A percentile compares a stretch with the other conserved stretches of the same genome.
Evolutionary conservation across 92 coral and sea anemone genomes (phyloP).

Genomic region (Porites divaricata): DNA sequence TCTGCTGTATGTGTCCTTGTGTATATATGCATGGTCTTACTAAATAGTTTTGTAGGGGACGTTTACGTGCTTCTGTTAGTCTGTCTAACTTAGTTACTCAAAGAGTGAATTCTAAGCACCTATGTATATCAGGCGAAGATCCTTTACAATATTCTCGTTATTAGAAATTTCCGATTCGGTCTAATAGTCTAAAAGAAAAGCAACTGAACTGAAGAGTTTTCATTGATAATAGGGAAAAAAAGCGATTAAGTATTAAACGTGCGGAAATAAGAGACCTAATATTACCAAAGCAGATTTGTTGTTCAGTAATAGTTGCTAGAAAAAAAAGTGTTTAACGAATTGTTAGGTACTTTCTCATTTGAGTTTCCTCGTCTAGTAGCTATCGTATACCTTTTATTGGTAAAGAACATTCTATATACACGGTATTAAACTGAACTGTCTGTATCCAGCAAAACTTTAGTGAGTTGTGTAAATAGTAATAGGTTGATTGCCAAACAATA

Average conservation of each 20-base stretch:
- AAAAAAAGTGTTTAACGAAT: not conserved
- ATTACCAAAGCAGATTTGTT: not conserved
- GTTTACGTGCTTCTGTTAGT: no score
- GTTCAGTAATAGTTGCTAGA: not conserved
- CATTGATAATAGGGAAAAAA: not conserved
- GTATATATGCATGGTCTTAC: no score
- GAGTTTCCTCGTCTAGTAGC: no score
- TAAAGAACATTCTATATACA: slow-evolving; percentile 10
- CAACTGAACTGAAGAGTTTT: not conserved
- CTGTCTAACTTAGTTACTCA: no score
- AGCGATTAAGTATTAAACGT: not conserved
- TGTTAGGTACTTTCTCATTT: slow-evolving; percentile 4
- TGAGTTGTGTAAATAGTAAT: slow-evolving; percentile 23
- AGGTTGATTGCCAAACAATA: slow-evolving; percentile 9
- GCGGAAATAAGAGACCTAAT: no score
- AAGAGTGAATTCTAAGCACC: not conserved
- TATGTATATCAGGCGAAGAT: not conserved
- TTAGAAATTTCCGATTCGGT: not conserved
- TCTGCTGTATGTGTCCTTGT: no score
- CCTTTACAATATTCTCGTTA: not conserved
- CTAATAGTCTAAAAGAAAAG: not conserved
- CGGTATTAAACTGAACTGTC: slow-evolving; percentile 9
- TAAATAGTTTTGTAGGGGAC: no score
- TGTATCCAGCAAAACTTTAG: slow-evolving; percentile 7
- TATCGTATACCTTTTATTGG: not conserved